Base-by-base conservation (phyloP, 2,888 invertebrate genomes). In the Craniophora ligustri region DNA sequence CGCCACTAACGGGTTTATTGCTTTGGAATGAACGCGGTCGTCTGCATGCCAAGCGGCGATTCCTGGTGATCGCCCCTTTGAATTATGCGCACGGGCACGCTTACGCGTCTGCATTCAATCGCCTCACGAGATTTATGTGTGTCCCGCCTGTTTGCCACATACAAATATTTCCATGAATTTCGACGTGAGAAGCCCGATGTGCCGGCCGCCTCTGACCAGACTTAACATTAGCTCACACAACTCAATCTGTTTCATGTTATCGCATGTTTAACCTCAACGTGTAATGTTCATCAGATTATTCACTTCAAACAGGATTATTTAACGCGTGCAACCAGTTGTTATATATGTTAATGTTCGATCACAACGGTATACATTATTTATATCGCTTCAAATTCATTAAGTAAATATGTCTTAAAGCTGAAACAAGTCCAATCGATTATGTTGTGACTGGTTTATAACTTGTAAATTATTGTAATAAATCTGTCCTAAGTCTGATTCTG, bases 31-130 rank as follows among this genome's bases (percentile, higher is more conserved):
- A 83, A 86, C 81, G 78, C 78, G 71, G 68, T 75, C 82, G 92
- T 91, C 92, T 92, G 92, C 91, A 91, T 92, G 90, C 87, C 87
- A 92, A 92, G 76, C 81, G 84, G 72, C 83, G 84, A 87, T 90
- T 89, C 89, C 88, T 90, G 90, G 91, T 91, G 89, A 89, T 90
- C 89, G 91, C 87, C 87, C 88, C 86, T 87, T 89, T 90, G 89
- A 91, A 91, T 90, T 92, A 92, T 92, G 91, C 91, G 90, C 86
- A 81, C 78, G 83, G 79, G 87, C 89, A 89, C 88, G 85, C 88
- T 86, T 85, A 85, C 83, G 79, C 86, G 87, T 88, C 87, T 88
- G 89, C 78, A 84, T 89, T 91, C 88, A 88, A 88, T 91, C 86
- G 85, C 82, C 82, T 81, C 75, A 59, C 76, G 74, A 88, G 87